Percentiles rank a stretch among this genome's conserved stretches.
Conservation (phyloP, 2,888 invertebrate species). For the Atherix ibis region DNA sequence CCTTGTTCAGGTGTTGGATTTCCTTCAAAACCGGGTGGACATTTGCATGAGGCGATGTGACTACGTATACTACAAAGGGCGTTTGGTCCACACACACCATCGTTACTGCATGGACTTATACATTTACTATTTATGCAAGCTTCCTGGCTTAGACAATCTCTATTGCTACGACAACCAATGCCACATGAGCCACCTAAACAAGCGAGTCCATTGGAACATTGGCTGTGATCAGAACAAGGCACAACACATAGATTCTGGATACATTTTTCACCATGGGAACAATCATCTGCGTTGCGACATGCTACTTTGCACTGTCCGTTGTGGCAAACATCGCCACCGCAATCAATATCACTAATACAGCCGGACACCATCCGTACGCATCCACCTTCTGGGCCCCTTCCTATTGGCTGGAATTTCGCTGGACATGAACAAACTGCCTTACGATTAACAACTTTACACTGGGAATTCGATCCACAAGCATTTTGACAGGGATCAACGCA, state of each 20-base stretch:
- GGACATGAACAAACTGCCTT: conserved; percentile 67
- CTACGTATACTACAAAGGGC: conserved; percentile 60
- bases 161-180: conserved; percentile 70
- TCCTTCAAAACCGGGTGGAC: conserved; percentile 73
- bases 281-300: conserved; percentile 61
- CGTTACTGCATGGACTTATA: conserved; percentile 61
- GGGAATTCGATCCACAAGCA: conserved; percentile 65
- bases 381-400: conserved; percentile 43
- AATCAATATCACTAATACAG: conserved; percentile 58
- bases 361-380: conserved; percentile 53
- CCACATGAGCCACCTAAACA: conserved; percentile 66
- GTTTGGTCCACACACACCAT: conserved; percentile 69
- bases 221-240: conserved; percentile 66
- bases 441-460: conserved; percentile 62
- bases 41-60: conserved; percentile 61
- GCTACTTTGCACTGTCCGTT: conserved; percentile 72
- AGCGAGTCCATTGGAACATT: conserved; percentile 64
- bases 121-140: conserved; percentile 77
- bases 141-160: conserved; percentile 58
- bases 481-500: conserved; percentile 71
- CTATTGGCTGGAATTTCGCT: conserved; percentile 55
- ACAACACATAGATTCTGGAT: conserved; percentile 59
- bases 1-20: conserved; percentile 79
- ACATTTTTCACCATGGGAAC: conserved; percentile 65
- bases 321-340: conserved; percentile 61